Conservation (phyloP, 92 coral and sea anemone genomes). For the Porites cylindrica region DNA sequence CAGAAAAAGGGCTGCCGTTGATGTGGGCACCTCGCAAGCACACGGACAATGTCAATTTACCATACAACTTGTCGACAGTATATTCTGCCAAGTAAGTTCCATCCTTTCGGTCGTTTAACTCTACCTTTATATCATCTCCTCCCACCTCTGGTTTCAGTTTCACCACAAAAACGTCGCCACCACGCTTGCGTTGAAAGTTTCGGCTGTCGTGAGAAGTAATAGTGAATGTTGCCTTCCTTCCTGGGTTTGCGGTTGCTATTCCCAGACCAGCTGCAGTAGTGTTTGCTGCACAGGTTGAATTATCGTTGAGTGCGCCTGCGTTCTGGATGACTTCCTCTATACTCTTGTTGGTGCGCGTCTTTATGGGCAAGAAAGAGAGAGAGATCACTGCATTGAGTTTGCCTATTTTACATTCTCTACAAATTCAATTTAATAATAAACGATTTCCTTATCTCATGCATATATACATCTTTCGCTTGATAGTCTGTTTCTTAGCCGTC, state of each 20-base stretch:
- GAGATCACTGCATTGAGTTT: too few species aligned
- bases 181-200: not conserved
- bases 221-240: not conserved
- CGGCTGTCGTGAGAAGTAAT: not conserved
- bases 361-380: too few species aligned
- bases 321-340: too few species aligned
- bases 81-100: not conserved
- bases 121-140: not conserved
- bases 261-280: not conserved
- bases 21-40: not conserved
- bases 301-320: not conserved
- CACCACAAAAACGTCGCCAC: not conserved
- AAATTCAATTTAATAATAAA: too few species aligned
- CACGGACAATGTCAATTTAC: not conserved
- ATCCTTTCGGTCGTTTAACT: not conserved
- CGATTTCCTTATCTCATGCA: too few species aligned
- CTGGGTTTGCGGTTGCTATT: not conserved
- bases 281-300: not conserved
- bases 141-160: not conserved
- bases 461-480: too few species aligned
- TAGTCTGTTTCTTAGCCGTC: too few species aligned
- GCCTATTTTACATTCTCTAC: too few species aligned
- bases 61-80: not conserved
- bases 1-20: not conserved
- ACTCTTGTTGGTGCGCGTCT: too few species aligned